These are phyloP conservation scores for Parnassius orleans DNA, from an alignment of 2,888 invertebrate genomes.

Conservation along the genomic window DNA sequence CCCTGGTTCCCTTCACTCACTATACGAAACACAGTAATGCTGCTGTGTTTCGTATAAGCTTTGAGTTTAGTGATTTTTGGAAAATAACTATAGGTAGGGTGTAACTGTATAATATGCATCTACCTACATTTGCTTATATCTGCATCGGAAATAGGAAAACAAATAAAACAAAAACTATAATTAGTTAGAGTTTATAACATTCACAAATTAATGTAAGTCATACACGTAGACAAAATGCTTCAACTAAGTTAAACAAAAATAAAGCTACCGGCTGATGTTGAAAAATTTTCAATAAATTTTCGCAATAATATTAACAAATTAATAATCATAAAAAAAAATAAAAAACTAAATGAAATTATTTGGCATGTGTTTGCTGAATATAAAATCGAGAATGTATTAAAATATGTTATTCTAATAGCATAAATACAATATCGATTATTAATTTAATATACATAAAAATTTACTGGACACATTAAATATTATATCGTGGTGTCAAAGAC, in stretches of 20 bases:
- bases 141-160: neutral
- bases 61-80: too few species aligned
- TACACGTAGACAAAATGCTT: slow-evolving; percentile 31
- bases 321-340: slow-evolving; percentile 31
- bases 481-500: too few species aligned
- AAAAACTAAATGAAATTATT: slow-evolving; percentile 35
- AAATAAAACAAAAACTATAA: slow-evolving; percentile 28
- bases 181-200: slow-evolving; percentile 40
- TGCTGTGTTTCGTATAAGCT: too few species aligned
- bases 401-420: slow-evolving; percentile 13
- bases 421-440: slow-evolving; percentile 20
- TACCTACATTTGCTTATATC: too few species aligned
- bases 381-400: slow-evolving; percentile 25
- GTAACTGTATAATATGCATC: too few species aligned
- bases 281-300: slow-evolving; percentile 35
- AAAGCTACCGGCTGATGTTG: slow-evolving; percentile 29
- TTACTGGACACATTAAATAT: too few species aligned
- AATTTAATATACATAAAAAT: too few species aligned
- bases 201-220: slow-evolving; percentile 35
- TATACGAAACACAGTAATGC: too few species aligned
- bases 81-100: too few species aligned
- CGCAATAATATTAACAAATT: slow-evolving; percentile 41
- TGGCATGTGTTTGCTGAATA: slow-evolving; percentile 32
- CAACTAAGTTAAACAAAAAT: slow-evolving; percentile 29
- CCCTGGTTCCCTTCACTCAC: too few species aligned